Base-by-base conservation (phyloP, 2,888 invertebrate genomes). In the Sinotaia quadrata region DNA sequence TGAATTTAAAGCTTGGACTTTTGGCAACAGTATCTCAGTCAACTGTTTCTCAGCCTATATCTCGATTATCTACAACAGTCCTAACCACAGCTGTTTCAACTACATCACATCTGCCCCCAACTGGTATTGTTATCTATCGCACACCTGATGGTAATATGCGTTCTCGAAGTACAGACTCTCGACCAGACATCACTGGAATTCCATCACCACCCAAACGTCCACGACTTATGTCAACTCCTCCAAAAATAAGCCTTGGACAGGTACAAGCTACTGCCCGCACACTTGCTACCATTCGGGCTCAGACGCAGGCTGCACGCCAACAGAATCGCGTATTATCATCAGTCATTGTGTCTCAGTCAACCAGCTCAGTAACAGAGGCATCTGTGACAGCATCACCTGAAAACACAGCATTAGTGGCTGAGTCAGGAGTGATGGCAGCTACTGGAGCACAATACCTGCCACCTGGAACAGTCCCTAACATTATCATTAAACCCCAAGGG, bases 211-310 rank as follows among this genome's bases (percentile, higher is more conserved):
- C 74, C 18, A 76, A 76, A 41, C 69, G 69, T 41, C 63, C 67
- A 29, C 54, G 71, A 10, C 49, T 74, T 1, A 27, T 65, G 12
- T 52, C 56, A 12, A 44, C 54, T 18, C 52, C 72, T 2, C 54
- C 70, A n/a, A n/a, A n/a, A n/a, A n/a, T n/a, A n/a, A n/a, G n/a
- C n/a, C n/a, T n/a, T 27, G 60, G 51, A n/a, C 74, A 72, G 59
- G 59, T 57, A 29, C 78, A 80, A 58, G 80, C 78, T 4, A 77
- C 77, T 58, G 78, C 82, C 2, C 77, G 77, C 62, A 83, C 81
- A 3, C 72, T 83, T 56, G 82, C 83, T 54, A 83, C 82, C 67
- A 81, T 83, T 36, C 78, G 80, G 66, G 82, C 82, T 10, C 83
- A 81, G 62, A 79, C 80, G 56, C 80, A 84, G 69, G 81, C 78